Evolutionary conservation across 2,113 vertebrate species (phyloP).

Genomic region (Trichechus manatus): DNA sequence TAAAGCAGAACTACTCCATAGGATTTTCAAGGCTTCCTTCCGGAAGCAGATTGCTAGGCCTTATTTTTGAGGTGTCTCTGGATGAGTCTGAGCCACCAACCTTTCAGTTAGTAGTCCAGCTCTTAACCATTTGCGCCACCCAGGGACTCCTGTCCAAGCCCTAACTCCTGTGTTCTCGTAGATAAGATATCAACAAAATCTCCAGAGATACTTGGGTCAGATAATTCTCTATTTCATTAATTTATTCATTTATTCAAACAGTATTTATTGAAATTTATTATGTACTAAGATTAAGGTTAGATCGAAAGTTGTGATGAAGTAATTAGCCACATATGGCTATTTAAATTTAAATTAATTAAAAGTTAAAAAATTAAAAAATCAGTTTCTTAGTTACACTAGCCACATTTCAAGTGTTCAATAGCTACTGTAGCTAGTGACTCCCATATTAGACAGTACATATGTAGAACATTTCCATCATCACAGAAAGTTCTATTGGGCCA

Average conservation of each 20-base stretch:
- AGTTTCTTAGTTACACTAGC: neutral
- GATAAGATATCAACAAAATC: neutral
- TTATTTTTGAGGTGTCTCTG: too few relatives aligned
- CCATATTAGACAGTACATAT: neutral
- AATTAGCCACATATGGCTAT: neutral
- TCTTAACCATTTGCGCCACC: too few relatives aligned
- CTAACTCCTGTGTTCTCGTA: neutral
- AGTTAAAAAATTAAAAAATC: neutral
- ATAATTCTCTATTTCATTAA: neutral
- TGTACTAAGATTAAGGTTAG: neutral
- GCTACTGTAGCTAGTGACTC: neutral
- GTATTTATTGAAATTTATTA: neutral
- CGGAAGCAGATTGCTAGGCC: too few relatives aligned
- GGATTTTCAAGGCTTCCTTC: too few relatives aligned
- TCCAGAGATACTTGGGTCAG: neutral
- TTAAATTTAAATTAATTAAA: neutral
- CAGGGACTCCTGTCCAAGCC: neutral
- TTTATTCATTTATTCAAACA: neutral
- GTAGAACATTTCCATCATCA: neutral
- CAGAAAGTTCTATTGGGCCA: neutral
- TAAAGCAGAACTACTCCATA: too few relatives aligned
- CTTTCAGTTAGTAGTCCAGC: too few relatives aligned
- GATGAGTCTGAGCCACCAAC: too few relatives aligned
- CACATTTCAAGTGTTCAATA: neutral
- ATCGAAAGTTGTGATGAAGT: neutral